Evolutionary conservation across 1,140 invertebrate species (phyloP), one percentile per base, ranked within the genome.

Genomic region (Nomia melanderi): DNA sequence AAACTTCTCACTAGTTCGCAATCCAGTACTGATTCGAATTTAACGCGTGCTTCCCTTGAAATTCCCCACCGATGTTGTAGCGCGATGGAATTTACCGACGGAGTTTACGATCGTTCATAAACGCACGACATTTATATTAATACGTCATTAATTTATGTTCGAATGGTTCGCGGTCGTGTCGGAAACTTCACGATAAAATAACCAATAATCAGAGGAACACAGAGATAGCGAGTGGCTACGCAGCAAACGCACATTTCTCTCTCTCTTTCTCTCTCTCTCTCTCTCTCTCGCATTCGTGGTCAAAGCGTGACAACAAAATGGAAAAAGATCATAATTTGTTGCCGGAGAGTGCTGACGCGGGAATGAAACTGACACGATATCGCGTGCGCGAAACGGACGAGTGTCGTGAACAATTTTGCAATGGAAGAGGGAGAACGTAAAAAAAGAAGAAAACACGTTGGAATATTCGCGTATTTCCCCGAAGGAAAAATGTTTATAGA

Each of bases 331-430:
- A 2, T 53, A 64, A 72, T 47, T 25, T 8, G 14, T 8, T 27
- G 12, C 6, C 25, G 54, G 8, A 23, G 11, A 36, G 12, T 12
- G 2, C 17, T 20, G 33, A 29, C 66, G 23, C 14, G 29, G 29
- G 25, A 63, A 53, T 65, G 60, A 73, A 65, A 65, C 71, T 73
- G 71, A 73, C 60, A 41, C 71, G 47, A 54, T 64, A 62, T 39
- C 44, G 71, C 36, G 47, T 39, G 47, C 47, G 23, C 11, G 60
- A 12, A 39, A 73, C n/a, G n/a, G n/a, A n/a, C 62, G 60, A 53
- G 39, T 65, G 60, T 27, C 33, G 60, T 29, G 33, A 39, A 65
- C 71, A 54, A 73, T 73, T 65, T 64, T 44, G 33, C 12, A 20
- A 17, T 8, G 60, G 36, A 65, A 65, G 44, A 31, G 25, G 50